Evolutionary conservation across 2,797 vertebrate genomes (phyloP).

Genomic region (Anguilla obscura): DNA sequence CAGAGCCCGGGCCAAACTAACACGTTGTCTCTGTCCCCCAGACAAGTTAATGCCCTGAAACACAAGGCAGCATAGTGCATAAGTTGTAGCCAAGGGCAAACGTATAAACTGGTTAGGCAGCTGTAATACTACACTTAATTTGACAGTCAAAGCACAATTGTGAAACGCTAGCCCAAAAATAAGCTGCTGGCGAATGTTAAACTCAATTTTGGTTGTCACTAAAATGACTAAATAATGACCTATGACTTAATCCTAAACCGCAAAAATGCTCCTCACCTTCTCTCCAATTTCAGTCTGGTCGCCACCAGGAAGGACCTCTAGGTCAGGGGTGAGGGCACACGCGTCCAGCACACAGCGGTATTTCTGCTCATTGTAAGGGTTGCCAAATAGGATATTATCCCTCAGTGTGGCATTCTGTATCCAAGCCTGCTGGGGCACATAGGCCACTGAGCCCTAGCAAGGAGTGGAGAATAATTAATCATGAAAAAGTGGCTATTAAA

Average conservation of each 20-base stretch:
- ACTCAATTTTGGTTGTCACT: too few species aligned
- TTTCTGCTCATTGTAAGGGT: conserved; percentile 73
- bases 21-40: conserved; percentile 91
- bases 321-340: conserved; percentile 88
- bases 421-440: conserved; percentile 97
- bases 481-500: neutral
- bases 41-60: conserved; percentile 95
- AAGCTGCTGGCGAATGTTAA: neutral
- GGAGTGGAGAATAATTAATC: neutral
- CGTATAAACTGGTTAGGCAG: neutral
- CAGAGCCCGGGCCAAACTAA: conserved; percentile 90
- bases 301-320: conserved; percentile 89
- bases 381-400: conserved; percentile 94
- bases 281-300: conserved; percentile 96
- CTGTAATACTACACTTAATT: neutral
- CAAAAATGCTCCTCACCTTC: conserved; percentile 76
- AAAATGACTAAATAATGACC: neutral
- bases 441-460: conserved; percentile 89
- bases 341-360: conserved; percentile 83
- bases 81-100: neutral
- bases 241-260: neutral
- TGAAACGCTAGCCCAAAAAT: neutral
- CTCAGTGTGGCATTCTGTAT: conserved; percentile 92
- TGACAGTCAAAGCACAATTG: neutral
- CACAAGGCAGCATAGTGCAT: neutral